Base-by-base conservation (phyloP, 2,797 vertebrate genomes). In the Macroramphosus scolopax region DNA sequence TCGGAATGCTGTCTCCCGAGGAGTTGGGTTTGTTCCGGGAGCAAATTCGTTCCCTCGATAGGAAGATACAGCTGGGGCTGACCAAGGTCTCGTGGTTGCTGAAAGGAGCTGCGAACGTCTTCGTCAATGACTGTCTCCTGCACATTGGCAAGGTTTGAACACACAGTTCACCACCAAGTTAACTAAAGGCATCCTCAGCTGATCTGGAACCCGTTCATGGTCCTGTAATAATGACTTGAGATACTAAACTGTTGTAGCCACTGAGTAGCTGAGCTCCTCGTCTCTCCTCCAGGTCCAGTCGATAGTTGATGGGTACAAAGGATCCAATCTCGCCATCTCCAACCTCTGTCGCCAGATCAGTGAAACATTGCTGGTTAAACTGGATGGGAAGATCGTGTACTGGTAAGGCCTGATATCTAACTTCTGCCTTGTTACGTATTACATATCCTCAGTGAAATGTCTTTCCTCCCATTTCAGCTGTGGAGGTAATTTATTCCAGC, bases 201-300 rank as follows among this genome's bases (percentile, higher is more conserved):
- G n/a, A n/a, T n/a, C n/a, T n/a, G n/a, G n/a, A n/a, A n/a, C n/a
- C n/a, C n/a, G n/a, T n/a, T n/a, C n/a, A n/a, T n/a, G n/a, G n/a
- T n/a, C n/a, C n/a, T n/a, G n/a, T n/a, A n/a, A n/a, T n/a, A n/a
- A n/a, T n/a, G n/a, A n/a, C n/a, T n/a, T n/a, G n/a, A n/a, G n/a
- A n/a, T n/a, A n/a, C n/a, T n/a, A n/a, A n/a, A n/a, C n/a, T n/a
- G n/a, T n/a, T n/a, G n/a, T n/a, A n/a, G n/a, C n/a, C n/a, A n/a
- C n/a, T n/a, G n/a, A n/a, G n/a, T n/a, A n/a, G n/a, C n/a, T n/a
- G n/a, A n/a, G n/a, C n/a, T n/a, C n/a, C n/a, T n/a, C n/a, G n/a
- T n/a, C n/a, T n/a, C n/a, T n/a, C n/a, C n/a, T n/a, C n/a, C 61
- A 96, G 94, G 78, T 94, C 24, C 91, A 93, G 82, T 29, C 58